A percentile compares a stretch with the other conserved stretches of the same genome.
These are phyloP conservation scores for Macroteleia sp. DNA, from an alignment of 2,888 invertebrate genomes.

Conservation along the genomic window DNA sequence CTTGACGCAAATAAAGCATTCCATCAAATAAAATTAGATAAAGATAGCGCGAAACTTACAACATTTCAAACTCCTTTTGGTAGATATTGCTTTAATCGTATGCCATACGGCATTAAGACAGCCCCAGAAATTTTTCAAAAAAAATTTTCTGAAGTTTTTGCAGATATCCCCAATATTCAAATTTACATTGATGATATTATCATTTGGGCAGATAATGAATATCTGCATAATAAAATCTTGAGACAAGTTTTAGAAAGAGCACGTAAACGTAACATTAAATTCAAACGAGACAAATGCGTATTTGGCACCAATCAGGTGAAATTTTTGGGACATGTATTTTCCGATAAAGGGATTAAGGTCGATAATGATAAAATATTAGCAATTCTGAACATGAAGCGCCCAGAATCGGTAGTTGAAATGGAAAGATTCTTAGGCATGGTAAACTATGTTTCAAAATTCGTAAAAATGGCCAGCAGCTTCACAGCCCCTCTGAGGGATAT, in stretches of 20 bases:
- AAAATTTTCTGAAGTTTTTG: conserved; percentile 56
- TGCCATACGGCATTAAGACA: conserved; percentile 61
- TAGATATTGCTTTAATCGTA: conserved; percentile 23
- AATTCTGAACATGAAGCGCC: conserved; percentile 63
- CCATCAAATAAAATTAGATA: conserved; percentile 66
- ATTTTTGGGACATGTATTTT: conserved; percentile 66
- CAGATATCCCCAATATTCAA: conserved; percentile 40
- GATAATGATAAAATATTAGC: conserved; percentile 66
- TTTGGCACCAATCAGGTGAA: conserved; percentile 61
- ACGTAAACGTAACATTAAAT: no score
- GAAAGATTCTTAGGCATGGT: conserved; percentile 69
- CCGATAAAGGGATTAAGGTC: conserved; percentile 52
- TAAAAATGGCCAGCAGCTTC: conserved; percentile 65
- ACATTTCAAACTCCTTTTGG: conserved; percentile 73
- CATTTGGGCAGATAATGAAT: conserved; percentile 10
- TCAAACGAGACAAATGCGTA: conserved; percentile 64
- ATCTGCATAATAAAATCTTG: no score
- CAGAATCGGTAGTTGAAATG: conserved; percentile 63
- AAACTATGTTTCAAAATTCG: conserved; percentile 71
- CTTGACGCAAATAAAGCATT: conserved; percentile 56
- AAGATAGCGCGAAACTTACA: conserved; percentile 67
- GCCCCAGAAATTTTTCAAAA: conserved; percentile 61
- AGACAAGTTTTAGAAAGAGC: no score
- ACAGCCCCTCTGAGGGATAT: conserved; percentile 20
- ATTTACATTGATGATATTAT: conserved; percentile 65